A percentile compares a stretch with the other conserved stretches of the same genome.
Conservation (phyloP, 2,888 invertebrate genomes). For the Pteria penguin region DNA sequence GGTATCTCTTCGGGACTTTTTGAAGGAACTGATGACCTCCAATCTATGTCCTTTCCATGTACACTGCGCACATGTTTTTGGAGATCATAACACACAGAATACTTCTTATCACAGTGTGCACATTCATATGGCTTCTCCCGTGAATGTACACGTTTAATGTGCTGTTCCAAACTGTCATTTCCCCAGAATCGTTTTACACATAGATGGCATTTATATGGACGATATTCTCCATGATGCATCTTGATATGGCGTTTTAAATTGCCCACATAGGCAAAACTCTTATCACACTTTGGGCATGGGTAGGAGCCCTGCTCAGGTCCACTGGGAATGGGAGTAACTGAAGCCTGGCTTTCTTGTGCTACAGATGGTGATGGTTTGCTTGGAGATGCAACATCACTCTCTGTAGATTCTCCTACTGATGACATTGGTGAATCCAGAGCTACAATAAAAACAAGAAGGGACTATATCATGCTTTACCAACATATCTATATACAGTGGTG, state of each 20-base stretch:
- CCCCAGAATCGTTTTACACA: conserved; percentile 46
- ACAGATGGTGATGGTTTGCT: background rate
- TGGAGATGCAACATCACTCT: conserved; percentile 7
- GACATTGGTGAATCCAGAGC: conserved; percentile 35
- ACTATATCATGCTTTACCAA: too few species aligned
- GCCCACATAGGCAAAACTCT: conserved; percentile 44
- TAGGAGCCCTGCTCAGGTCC: conserved; percentile 43
- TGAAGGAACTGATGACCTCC: conserved; percentile 31
- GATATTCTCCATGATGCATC: conserved; percentile 45
- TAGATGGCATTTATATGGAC: conserved; percentile 38
- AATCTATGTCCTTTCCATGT: conserved; percentile 45
- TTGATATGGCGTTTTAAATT: conserved; percentile 46
- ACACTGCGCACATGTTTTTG: conserved; percentile 47
- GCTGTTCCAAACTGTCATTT: conserved; percentile 43
- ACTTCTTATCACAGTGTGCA: conserved; percentile 48
- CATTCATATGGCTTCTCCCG: conserved; percentile 38
- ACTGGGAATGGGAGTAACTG: conserved; percentile 1
- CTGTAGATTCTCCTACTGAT: conserved; percentile 23
- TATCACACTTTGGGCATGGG: conserved; percentile 41
- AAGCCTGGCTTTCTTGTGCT: background rate
- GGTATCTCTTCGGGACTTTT: conserved; percentile 4
- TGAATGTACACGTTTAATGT: conserved; percentile 41
- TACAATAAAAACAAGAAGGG: conserved; percentile 10
- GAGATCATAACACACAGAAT: conserved; percentile 45
- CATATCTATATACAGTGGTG: too few species aligned